A percentile compares a stretch with the other conserved stretches of the same genome.
Conservation (phyloP, 2,797 vertebrate species). For the Chrosomus eos region DNA sequence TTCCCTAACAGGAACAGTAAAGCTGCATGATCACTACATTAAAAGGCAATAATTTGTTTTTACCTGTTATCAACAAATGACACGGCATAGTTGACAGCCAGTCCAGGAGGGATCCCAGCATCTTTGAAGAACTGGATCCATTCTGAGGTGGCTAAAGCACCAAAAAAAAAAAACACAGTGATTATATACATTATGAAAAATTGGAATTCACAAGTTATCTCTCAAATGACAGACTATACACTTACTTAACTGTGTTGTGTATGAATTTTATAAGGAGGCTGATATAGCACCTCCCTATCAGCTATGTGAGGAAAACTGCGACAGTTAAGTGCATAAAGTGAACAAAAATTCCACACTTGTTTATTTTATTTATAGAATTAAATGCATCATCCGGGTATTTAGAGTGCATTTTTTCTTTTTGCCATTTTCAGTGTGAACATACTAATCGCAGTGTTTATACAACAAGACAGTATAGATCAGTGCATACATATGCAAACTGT, state of each 20-base stretch:
- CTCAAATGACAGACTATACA: not conserved
- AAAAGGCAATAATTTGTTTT: constrained; percentile 37
- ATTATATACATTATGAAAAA: not conserved
- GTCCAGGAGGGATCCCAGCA: constrained; percentile 91
- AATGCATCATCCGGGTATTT: not conserved
- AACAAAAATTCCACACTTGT: not conserved
- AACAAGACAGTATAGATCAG: not conserved
- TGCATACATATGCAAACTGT: not conserved
- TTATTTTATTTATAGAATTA: not conserved
- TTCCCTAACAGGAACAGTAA: not conserved
- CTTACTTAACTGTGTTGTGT: not conserved
- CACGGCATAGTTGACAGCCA: constrained; percentile 91
- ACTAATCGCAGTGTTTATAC: not conserved
- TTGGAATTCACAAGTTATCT: not conserved
- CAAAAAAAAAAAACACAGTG: not conserved
- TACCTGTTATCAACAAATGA: constrained; percentile 96
- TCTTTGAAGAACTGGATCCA: constrained; percentile 98
- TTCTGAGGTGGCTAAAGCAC: constrained; percentile 85
- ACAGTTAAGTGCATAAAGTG: not conserved
- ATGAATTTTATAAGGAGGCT: not conserved
- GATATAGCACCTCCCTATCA: not conserved
- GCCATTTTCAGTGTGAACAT: not conserved
- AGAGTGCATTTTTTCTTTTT: not conserved
- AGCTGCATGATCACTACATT: not conserved
- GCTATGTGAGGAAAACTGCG: not conserved